phyloP scores from a whole-genome alignment of 2,113 vertebrate genomes.

The Tor tambroides region DNA sequence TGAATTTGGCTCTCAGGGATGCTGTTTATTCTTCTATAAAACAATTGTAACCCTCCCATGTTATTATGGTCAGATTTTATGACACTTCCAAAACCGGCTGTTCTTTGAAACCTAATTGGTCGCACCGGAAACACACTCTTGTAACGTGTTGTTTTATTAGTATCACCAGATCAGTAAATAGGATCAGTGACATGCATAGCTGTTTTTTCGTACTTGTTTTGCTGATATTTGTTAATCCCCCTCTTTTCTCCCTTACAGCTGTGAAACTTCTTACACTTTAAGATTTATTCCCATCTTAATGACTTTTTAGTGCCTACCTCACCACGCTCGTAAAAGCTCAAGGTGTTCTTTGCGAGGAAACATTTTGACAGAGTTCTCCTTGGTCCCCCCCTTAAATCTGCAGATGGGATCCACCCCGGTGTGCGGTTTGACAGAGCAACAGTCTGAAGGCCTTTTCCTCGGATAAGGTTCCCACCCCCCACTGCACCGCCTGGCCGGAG shows the following conservation, averaged over 20 bases:
- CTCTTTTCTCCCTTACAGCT: background rate
- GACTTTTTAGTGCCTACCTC: slow-evolving; percentile 15
- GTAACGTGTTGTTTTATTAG: background rate
- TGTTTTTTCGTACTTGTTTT: background rate
- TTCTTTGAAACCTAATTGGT: slow-evolving; percentile 48
- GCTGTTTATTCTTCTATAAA: slow-evolving; percentile 67
- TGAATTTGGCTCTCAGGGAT: slow-evolving; percentile 56
- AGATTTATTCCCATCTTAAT: background rate
- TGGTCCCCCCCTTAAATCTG: slow-evolving; percentile 16
- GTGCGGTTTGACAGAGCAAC: slow-evolving; percentile 25
- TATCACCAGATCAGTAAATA: background rate
- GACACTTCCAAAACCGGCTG: slow-evolving; percentile 34
- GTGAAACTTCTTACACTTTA: slow-evolving; percentile 15
- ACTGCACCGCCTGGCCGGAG: background rate
- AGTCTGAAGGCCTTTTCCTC: slow-evolving; percentile 14
- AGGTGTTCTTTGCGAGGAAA: slow-evolving; percentile 30
- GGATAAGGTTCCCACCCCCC: slow-evolving; percentile 32
- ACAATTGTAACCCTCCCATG: slow-evolving; percentile 61
- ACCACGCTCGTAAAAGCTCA: slow-evolving; percentile 6
- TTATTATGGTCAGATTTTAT: slow-evolving; percentile 40
- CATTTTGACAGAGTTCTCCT: slow-evolving; percentile 33
- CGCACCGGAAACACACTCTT: background rate
- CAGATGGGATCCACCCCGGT: slow-evolving; percentile 22
- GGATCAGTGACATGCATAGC: background rate
- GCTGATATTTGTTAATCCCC: background rate